A percentile compares a stretch with the other conserved stretches of the same genome.
Evolutionary conservation across 2,113 vertebrate genomes (phyloP).

Genomic region (Desmodus rotundus): DNA sequence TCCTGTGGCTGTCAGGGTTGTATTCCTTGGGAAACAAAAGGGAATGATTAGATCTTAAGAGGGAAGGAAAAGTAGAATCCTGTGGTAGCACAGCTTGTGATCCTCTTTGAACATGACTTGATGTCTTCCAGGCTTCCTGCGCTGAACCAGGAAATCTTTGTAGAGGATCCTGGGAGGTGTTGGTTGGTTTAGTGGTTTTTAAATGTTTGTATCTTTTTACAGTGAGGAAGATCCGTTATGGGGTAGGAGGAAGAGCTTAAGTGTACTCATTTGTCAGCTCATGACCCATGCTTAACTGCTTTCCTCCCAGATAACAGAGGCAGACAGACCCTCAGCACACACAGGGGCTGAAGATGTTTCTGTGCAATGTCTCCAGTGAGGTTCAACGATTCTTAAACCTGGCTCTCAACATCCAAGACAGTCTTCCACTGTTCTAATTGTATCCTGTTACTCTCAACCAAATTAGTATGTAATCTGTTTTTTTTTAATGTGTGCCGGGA

Average conservation of each 20-base stretch:
- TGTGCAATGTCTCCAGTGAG: background rate
- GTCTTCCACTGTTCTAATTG: background rate
- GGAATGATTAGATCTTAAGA: conserved; percentile 54
- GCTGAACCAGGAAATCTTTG: conserved; percentile 21
- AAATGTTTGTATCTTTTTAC: conserved; percentile 36
- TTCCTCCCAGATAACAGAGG: background rate
- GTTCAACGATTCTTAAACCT: background rate
- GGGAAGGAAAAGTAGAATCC: conserved; percentile 21
- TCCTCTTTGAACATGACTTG: conserved; percentile 52
- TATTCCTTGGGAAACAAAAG: conserved; percentile 67
- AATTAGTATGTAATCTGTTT: background rate
- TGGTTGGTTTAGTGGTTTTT: conserved; percentile 13
- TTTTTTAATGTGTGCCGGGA: background rate
- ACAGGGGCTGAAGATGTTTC: background rate
- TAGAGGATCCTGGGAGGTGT: conserved; percentile 42
- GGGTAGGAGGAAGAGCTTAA: conserved; percentile 19
- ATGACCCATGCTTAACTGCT: background rate
- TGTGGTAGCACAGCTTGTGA: conserved; percentile 48
- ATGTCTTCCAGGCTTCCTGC: conserved; percentile 34
- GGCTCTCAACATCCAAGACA: background rate
- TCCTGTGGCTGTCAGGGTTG: conserved; percentile 47
- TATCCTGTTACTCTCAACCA: background rate
- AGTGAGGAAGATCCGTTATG: conserved; percentile 19
- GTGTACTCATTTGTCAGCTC: conserved; percentile 44
- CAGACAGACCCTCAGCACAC: background rate